Conservation (phyloP, 1,140 invertebrate species). For the Papilio aristodemus region DNA sequence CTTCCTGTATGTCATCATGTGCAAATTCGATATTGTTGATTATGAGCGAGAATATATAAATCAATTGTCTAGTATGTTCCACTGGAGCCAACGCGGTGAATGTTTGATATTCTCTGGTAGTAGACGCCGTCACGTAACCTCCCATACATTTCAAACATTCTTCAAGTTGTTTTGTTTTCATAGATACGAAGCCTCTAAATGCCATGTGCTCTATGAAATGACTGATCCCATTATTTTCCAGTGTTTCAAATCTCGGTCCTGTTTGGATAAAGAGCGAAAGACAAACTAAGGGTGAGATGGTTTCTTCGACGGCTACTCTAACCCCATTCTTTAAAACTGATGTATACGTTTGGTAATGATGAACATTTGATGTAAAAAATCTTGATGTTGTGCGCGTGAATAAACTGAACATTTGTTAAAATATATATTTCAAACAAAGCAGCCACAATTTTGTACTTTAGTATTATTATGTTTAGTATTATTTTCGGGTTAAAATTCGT, state of each 20-base stretch:
- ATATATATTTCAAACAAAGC: too few relatives aligned
- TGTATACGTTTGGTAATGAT: constrained; percentile 11
- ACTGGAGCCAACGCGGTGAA: constrained; percentile 87
- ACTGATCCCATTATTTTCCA: constrained; percentile 86
- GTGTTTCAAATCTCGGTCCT: constrained; percentile 86
- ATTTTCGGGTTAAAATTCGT: neutral
- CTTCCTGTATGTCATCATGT: constrained; percentile 83
- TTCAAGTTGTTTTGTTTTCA: constrained; percentile 84
- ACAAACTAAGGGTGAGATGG: constrained; percentile 72
- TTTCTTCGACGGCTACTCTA: constrained; percentile 52
- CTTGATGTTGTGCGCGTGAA: neutral
- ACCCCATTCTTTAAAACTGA: constrained; percentile 49
- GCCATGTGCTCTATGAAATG: constrained; percentile 92
- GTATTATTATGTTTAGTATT: too few relatives aligned
- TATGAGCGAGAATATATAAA: constrained; percentile 87
- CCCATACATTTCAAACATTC: constrained; percentile 86
- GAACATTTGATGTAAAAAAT: neutral
- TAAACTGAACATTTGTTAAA: constrained; percentile 13
- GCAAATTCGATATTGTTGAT: constrained; percentile 84
- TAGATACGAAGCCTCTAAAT: constrained; percentile 86
- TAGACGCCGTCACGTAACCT: constrained; percentile 87
- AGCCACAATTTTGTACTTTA: too few relatives aligned
- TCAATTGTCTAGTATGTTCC: constrained; percentile 81
- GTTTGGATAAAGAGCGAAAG: constrained; percentile 89
- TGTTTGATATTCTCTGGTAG: constrained; percentile 88